phyloP scores from a whole-genome alignment of 2,888 invertebrate genomes.

The Malacosoma neustria region DNA sequence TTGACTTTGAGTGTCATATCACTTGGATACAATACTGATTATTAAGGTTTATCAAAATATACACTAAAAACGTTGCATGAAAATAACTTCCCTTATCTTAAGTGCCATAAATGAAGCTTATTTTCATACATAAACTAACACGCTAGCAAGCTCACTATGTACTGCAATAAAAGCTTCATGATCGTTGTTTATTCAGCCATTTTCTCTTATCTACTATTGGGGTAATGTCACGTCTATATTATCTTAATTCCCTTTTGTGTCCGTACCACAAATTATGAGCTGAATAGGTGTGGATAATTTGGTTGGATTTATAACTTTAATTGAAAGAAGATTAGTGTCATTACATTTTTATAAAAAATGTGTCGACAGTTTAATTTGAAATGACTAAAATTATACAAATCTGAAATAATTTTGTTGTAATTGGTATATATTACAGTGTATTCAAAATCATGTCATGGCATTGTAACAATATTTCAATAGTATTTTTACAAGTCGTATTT shows the following conservation, averaged over 20 bases:
- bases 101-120: no score
- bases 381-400: neutral
- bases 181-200: constrained; percentile 30
- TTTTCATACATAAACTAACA: constrained; percentile 19
- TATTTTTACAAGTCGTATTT: no score
- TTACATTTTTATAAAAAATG: neutral
- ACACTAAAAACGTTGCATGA: no score
- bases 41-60: no score
- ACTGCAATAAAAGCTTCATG: constrained; percentile 26
- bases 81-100: no score
- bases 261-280: neutral
- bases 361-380: neutral
- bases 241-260: constrained; percentile 19
- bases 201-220: constrained; percentile 25
- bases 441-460: no score
- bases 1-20: no score
- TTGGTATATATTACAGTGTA: no score
- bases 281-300: neutral
- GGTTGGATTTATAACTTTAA: neutral
- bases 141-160: constrained; percentile 22
- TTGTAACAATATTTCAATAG: no score
- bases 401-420: no score
- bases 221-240: constrained; percentile 17
- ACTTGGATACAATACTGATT: no score
- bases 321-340: neutral